Percentiles rank a stretch among this genome's conserved stretches.
Conservation (phyloP, 2,113 vertebrate genomes). For the Chrysochloris asiatica region DNA sequence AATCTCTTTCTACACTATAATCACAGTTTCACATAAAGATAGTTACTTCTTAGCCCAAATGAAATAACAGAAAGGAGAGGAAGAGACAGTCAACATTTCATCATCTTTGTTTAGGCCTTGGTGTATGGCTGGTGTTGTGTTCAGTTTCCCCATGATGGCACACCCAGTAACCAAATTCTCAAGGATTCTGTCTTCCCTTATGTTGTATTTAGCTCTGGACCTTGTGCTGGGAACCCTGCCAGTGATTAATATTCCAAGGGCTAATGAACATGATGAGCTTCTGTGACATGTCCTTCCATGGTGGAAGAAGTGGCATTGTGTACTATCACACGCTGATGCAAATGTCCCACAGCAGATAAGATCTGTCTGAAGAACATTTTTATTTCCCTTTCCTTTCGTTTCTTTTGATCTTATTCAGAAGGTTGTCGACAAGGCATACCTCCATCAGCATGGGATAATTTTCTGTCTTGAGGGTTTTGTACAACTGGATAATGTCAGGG, state of each 20-base stretch:
- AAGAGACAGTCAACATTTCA: neutral
- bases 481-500: slow-evolving; percentile 87
- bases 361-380: slow-evolving; percentile 88
- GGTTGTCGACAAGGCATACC: too few relatives aligned
- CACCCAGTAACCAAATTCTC: neutral
- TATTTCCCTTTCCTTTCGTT: slow-evolving; percentile 88
- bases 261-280: neutral
- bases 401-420: slow-evolving; percentile 89
- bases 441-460: too few relatives aligned
- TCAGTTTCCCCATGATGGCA: neutral
- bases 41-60: neutral
- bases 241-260: neutral
- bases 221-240: neutral
- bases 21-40: neutral
- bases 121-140: neutral
- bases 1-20: neutral
- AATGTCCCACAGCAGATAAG: slow-evolving; percentile 87
- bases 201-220: neutral
- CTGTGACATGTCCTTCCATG: neutral
- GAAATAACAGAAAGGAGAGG: neutral
- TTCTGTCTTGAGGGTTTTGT: too few relatives aligned
- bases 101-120: neutral
- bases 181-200: neutral
- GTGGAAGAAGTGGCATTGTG: neutral
- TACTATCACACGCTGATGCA: slow-evolving; percentile 85